Evolutionary conservation across 2,888 invertebrate genomes (phyloP).

Genomic region (Acanthosepion lycidas): DNA sequence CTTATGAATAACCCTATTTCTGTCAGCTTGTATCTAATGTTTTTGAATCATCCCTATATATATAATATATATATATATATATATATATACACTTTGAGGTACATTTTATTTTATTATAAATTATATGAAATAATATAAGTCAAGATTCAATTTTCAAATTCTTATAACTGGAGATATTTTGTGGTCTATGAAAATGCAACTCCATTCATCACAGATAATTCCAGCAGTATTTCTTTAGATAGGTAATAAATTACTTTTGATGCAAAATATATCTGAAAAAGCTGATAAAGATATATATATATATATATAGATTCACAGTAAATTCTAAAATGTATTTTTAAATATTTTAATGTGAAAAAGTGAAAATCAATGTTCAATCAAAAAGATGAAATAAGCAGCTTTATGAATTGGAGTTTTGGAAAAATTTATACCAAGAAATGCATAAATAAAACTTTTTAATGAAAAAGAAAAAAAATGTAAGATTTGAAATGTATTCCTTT

Average conservation of each 20-base stretch:
- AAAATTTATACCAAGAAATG: no score
- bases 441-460: no score
- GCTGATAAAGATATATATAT: not conserved
- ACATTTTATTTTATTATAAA: not conserved
- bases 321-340: no score
- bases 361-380: no score
- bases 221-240: not conserved
- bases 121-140: not conserved
- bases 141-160: not conserved
- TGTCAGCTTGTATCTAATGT: not conserved
- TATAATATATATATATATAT: no score
- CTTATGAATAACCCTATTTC: not conserved
- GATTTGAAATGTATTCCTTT: no score
- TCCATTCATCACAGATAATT: constrained; percentile 13
- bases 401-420: no score
- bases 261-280: not conserved
- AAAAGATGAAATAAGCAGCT: no score
- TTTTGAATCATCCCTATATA: not conserved
- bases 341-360: no score
- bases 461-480: no score
- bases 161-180: constrained; percentile 5
- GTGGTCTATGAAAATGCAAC: not conserved
- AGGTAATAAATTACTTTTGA: constrained; percentile 33
- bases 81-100: not conserved
- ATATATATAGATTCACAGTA: not conserved